These are phyloP conservation scores for Polydrusus cervinus DNA, from an alignment of 2,888 invertebrate species.

Conservation along the genomic window DNA sequence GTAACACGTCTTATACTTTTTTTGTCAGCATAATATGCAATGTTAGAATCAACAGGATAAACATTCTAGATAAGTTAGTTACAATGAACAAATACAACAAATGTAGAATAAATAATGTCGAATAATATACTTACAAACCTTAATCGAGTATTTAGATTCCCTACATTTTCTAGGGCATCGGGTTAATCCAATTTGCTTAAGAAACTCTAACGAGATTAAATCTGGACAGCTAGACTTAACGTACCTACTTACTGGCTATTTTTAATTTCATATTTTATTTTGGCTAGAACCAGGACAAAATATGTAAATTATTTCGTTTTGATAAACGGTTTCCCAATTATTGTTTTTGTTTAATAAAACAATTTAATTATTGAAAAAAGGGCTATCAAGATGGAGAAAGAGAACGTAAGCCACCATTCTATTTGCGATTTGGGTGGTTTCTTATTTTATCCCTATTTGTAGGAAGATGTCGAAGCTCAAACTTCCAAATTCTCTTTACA, in stretches of 20 bases:
- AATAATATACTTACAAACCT: not conserved
- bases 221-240: conserved; percentile 12
- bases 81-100: no score
- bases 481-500: conserved; percentile 62
- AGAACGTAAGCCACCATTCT: conserved; percentile 23
- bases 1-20: no score
- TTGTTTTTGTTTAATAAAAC: no score
- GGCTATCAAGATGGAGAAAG: conserved; percentile 1
- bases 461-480: conserved; percentile 63
- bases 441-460: conserved; percentile 34
- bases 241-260: not conserved
- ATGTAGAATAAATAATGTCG: no score
- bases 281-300: not conserved
- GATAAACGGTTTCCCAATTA: no score
- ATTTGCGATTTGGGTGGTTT: not conserved
- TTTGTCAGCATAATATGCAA: no score
- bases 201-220: conserved; percentile 35
- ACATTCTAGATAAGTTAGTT: no score
- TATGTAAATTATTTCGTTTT: not conserved
- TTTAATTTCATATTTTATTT: conserved; percentile 19
- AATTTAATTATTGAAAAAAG: no score
- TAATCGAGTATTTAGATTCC: not conserved
- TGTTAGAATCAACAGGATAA: no score
- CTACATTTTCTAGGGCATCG: conserved; percentile 22
- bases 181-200: conserved; percentile 43